Percentiles rank a stretch among this genome's conserved stretches.
Evolutionary conservation across 2,888 invertebrate species (phyloP).

Genomic region (Netelia fuscicornis): DNA sequence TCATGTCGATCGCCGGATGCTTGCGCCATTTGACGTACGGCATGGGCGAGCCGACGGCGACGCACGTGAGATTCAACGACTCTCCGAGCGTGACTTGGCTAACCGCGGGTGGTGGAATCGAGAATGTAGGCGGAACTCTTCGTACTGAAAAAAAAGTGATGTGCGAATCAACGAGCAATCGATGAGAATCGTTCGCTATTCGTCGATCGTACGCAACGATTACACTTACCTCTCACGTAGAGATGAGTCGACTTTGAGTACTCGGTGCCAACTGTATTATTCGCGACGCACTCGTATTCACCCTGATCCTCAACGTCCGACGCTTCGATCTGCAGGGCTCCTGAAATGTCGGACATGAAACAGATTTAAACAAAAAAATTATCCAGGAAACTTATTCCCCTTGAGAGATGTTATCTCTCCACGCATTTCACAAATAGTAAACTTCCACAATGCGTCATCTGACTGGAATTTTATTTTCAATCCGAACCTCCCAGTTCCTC

Average conservation of each 20-base stretch:
- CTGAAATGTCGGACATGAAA: conserved; percentile 85
- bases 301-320: conserved; percentile 97
- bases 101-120: conserved; percentile 93
- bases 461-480: neutral
- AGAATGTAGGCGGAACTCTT: conserved; percentile 97
- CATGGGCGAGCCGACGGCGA: conserved; percentile 99
- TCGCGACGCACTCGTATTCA: conserved; percentile 98
- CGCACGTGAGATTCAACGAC: conserved; percentile 96
- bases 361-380: neutral
- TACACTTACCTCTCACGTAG: conserved; percentile 94
- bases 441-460: too few species aligned
- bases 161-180: too few species aligned
- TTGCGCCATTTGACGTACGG: conserved; percentile 98
- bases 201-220: neutral
- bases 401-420: too few species aligned
- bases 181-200: neutral
- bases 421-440: too few species aligned
- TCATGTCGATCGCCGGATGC: conserved; percentile 92
- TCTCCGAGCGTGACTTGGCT: conserved; percentile 97
- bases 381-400: neutral
- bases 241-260: conserved; percentile 95
- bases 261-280: conserved; percentile 96
- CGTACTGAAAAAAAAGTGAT: conserved; percentile 89
- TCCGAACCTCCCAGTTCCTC: neutral
- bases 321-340: conserved; percentile 94